Percentiles rank a stretch among this genome's conserved stretches.
These are phyloP conservation scores for Volucella zonaria DNA, from an alignment of 2,888 invertebrate species.

Conservation along the genomic window DNA sequence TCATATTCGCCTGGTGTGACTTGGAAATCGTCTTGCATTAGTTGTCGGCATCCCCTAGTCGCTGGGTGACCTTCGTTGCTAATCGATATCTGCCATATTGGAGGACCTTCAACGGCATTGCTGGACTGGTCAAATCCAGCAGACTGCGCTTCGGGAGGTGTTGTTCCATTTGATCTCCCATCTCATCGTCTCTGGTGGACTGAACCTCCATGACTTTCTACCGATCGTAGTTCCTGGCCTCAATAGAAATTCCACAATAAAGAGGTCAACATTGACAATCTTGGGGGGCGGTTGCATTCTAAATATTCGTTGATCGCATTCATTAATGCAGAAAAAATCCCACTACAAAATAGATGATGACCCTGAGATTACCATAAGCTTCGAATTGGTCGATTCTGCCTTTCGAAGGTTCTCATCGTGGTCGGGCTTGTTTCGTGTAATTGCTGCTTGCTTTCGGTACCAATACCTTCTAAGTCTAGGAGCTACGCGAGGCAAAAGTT, in stretches of 20 bases:
- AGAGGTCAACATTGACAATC: neutral
- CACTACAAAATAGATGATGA: neutral
- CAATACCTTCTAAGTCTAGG: neutral
- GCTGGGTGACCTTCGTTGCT: no score
- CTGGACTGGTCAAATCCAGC: neutral
- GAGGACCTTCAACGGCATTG: neutral
- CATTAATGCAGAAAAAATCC: neutral
- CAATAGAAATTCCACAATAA: neutral
- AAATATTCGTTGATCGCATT: neutral
- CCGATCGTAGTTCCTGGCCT: neutral
- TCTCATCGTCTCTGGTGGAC: no score
- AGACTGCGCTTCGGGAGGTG: neutral
- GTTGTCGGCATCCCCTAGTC: no score
- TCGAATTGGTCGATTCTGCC: neutral
- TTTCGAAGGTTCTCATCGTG: neutral
- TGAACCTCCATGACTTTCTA: neutral
- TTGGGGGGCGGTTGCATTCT: neutral
- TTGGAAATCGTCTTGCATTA: neutral
- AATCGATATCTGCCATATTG: neutral
- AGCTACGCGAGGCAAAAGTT: neutral
- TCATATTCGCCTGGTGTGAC: conserved; percentile 2
- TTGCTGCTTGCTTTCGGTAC: conserved; percentile 7
- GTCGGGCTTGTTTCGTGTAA: neutral
- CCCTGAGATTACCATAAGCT: neutral
- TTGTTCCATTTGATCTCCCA: no score